Evolutionary conservation across 1,140 invertebrate species (phyloP), one percentile per base, ranked within the genome.

Genomic region (Danaus melanippus): DNA sequence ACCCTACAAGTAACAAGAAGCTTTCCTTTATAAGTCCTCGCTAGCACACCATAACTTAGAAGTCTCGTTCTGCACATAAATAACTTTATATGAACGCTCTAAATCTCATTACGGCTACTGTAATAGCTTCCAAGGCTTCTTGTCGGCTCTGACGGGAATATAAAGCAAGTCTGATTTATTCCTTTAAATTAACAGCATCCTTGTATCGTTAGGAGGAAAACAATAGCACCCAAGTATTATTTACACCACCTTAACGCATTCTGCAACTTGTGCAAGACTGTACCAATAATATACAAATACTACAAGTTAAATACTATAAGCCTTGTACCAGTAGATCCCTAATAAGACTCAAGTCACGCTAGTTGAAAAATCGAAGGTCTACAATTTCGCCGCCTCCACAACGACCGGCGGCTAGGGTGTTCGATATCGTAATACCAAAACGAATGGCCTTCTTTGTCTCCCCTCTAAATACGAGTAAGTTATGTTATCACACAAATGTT

Each of bases 61-160:
- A 75, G 67, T 71, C 77, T 72, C 74, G 71, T 75, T 77, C 69
- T 66, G 69, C 73, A 76, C 79, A 84, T 84, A 82, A 84, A 83
- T 83, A 79, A 80, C 76, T 79, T 81, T 78, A 80, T 85, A 82
- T 85, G 81, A 84, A 68, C 78, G 81, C 75, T 81, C 79, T 79
- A 81, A 82, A 85, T 85, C 82, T 85, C 79, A 82, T 85, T 85
- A 80, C 73, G 74, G 76, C 71, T 73, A 74, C 71, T 76, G 71
- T 83, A 82, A 83, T 85, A 82, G 77, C 76, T 80, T 79, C 74
- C 69, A 73, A 78, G 81, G 77, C 79, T 78, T 77, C 76, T 71
- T 74, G 72, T 80, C 77, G 70, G 76, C 69, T 84, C 74, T 76
- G 77, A 80, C 73, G 74, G 77, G 79, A 85, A 85, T 84, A 81